Conservation (phyloP, 2,888 invertebrate species). For the Hemistola chrysoprasaria region DNA sequence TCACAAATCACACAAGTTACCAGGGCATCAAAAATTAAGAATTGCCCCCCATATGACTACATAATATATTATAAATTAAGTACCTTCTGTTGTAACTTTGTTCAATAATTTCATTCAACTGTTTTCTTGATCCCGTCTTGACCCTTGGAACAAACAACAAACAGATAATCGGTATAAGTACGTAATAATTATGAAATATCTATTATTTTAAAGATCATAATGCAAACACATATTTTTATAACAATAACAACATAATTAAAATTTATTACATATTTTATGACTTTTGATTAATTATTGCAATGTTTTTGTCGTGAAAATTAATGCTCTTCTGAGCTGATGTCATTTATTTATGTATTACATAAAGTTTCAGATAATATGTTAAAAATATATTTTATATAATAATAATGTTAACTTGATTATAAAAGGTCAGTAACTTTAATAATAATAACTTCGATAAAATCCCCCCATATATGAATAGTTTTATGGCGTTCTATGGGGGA, state of each 20-base stretch:
- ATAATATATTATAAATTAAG: not conserved
- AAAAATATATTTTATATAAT: slow-evolving; percentile 15
- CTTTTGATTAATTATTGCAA: slow-evolving; percentile 29
- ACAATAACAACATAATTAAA: slow-evolving; percentile 11
- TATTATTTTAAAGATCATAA: slow-evolving; percentile 13
- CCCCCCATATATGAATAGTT: too few species aligned
- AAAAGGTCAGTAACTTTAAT: slow-evolving; percentile 10
- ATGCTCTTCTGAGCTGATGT: not conserved
- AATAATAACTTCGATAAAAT: too few species aligned
- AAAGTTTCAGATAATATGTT: slow-evolving; percentile 7
- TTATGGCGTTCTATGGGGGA: too few species aligned
- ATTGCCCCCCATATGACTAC: too few species aligned
- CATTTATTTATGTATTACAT: slow-evolving; percentile 8
- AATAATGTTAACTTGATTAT: slow-evolving; percentile 20
- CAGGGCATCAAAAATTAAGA: too few species aligned
- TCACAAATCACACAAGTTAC: too few species aligned
- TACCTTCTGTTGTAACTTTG: slow-evolving; percentile 19
- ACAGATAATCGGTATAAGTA: slow-evolving; percentile 36
- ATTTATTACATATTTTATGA: slow-evolving; percentile 8
- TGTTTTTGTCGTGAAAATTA: slow-evolving; percentile 28
- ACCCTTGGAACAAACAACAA: slow-evolving; percentile 39
- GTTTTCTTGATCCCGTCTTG: slow-evolving; percentile 39
- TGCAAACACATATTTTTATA: slow-evolving; percentile 3
- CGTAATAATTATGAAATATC: slow-evolving; percentile 40
- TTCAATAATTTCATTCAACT: slow-evolving; percentile 27